Conservation (phyloP, 2,797 vertebrate species). For the Benthosema pterotum region DNA sequence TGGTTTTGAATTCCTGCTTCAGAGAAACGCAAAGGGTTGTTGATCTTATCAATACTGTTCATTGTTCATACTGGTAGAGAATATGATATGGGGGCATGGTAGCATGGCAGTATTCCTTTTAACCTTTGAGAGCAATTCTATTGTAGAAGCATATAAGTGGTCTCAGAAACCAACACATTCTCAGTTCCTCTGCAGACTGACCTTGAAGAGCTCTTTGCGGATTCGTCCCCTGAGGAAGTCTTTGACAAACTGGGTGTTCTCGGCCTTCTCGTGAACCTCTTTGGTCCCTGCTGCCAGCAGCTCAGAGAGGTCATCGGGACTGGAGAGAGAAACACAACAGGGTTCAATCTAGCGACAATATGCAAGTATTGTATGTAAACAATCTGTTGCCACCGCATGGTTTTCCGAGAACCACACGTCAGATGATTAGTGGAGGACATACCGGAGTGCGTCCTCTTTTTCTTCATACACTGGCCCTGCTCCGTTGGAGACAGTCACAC, state of each 20-base stretch:
- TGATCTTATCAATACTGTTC: no score
- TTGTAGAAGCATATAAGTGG: no score
- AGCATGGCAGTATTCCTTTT: background rate
- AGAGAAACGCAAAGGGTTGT: no score
- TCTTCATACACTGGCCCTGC: slow-evolving; percentile 53
- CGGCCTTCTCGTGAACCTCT: slow-evolving; percentile 91
- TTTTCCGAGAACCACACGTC: background rate
- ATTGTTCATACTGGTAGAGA: no score
- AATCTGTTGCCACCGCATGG: background rate
- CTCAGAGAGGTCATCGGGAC: slow-evolving; percentile 91
- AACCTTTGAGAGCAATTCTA: no score
- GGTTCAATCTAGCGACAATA: background rate
- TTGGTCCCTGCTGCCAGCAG: slow-evolving; percentile 94
- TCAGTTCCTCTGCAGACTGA: slow-evolving; percentile 49
- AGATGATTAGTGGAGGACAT: background rate
- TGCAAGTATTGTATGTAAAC: background rate
- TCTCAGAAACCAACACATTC: background rate
- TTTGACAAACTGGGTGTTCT: slow-evolving; percentile 96
- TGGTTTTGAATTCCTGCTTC: no score
- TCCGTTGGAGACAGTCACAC: slow-evolving; percentile 54
- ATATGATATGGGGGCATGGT: no score
- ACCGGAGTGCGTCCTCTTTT: slow-evolving; percentile 63
- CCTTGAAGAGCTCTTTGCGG: slow-evolving; percentile 93
- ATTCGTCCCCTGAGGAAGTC: slow-evolving; percentile 94
- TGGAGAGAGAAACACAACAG: slow-evolving; percentile 47